Evolutionary conservation across 92 coral and sea anemone species (phyloP).

Genomic region (Bergia sp.): DNA sequence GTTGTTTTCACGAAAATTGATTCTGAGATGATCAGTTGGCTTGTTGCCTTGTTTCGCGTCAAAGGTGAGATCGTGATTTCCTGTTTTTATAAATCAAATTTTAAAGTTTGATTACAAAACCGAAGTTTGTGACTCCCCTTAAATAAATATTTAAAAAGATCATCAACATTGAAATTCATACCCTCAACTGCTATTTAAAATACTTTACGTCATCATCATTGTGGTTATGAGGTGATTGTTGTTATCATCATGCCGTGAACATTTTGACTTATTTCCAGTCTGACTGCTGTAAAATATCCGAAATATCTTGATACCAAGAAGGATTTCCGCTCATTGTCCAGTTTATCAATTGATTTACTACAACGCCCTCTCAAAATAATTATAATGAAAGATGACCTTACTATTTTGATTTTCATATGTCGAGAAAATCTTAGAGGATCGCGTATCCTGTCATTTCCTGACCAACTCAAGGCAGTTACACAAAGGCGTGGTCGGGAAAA

Average conservation of each 20-base stretch:
- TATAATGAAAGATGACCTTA: too few species aligned
- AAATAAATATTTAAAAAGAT: neutral
- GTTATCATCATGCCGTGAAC: neutral
- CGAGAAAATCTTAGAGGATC: too few species aligned
- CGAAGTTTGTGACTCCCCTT: neutral
- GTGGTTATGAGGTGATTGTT: neutral
- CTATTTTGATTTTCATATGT: too few species aligned
- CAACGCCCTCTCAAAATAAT: neutral
- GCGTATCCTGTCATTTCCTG: too few species aligned
- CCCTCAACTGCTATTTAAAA: neutral
- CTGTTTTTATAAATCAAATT: neutral
- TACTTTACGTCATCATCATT: neutral
- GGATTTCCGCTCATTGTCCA: neutral
- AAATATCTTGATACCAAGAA: constrained; percentile 2
- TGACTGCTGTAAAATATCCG: neutral
- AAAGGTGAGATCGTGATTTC: constrained; percentile 65
- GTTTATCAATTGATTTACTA: neutral
- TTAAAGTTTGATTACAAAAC: neutral
- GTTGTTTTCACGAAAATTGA: constrained; percentile 67
- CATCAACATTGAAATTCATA: neutral
- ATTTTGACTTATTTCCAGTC: neutral
- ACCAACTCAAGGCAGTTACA: too few species aligned
- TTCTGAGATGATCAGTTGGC: constrained; percentile 56
- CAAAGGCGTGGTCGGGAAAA: too few species aligned
- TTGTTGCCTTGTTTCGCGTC: constrained; percentile 50